A percentile compares a stretch with the other conserved stretches of the same genome.
Evolutionary conservation across 2,113 vertebrate genomes (phyloP).

Genomic region (Perccottus glenii): DNA sequence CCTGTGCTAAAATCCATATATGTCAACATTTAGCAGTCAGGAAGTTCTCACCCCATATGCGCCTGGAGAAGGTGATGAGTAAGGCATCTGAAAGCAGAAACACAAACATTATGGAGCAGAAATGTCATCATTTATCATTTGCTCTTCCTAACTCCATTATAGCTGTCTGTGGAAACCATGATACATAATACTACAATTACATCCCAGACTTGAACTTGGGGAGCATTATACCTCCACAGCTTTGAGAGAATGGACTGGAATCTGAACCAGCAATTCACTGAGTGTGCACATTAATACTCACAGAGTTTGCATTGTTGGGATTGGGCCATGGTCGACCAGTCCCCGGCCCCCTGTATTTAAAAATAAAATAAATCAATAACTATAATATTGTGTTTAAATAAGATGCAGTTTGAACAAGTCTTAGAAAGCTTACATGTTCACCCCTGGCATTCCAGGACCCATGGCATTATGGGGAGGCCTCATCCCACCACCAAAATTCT

Average conservation of each 20-base stretch:
- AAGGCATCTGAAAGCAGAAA: slow-evolving; percentile 89
- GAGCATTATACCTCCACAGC: slow-evolving; percentile 35
- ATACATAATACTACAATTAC: slow-evolving; percentile 74
- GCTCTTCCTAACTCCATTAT: slow-evolving; percentile 63
- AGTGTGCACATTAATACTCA: slow-evolving; percentile 80
- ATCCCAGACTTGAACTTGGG: slow-evolving; percentile 45
- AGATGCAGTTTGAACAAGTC: background rate
- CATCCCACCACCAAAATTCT: slow-evolving; percentile 98
- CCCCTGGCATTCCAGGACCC: slow-evolving; percentile 97
- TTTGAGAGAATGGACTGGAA: slow-evolving; percentile 45
- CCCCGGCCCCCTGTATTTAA: slow-evolving; percentile 86
- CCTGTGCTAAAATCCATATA: background rate
- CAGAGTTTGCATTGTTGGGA: slow-evolving; percentile 97
- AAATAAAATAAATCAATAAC: slow-evolving; percentile 8
- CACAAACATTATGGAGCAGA: slow-evolving; percentile 55
- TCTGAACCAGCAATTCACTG: slow-evolving; percentile 37
- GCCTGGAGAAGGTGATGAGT: slow-evolving; percentile 97
- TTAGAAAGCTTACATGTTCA: slow-evolving; percentile 91
- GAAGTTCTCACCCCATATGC: slow-evolving; percentile 92
- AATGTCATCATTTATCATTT: slow-evolving; percentile 61
- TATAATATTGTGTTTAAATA: background rate
- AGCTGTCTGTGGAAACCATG: slow-evolving; percentile 57
- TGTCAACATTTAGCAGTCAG: background rate
- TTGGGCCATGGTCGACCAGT: slow-evolving; percentile 96
- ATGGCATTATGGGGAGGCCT: slow-evolving; percentile 98